Evolutionary conservation across 2,888 invertebrate species (phyloP).

Genomic region (Microplitis manilae): DNA sequence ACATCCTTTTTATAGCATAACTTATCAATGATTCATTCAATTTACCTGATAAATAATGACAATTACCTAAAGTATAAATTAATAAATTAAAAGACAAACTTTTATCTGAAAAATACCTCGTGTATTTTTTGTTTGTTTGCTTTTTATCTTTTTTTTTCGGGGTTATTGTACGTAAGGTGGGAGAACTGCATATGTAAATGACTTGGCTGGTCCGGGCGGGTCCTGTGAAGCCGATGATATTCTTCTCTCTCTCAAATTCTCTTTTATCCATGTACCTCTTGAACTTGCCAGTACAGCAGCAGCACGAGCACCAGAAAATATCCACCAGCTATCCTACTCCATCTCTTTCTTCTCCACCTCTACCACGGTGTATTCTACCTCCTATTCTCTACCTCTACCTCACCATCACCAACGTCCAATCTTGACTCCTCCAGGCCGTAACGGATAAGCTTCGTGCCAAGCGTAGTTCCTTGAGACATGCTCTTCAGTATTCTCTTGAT

Average conservation of each 20-base stretch:
- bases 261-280: conserved; percentile 27
- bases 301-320: conserved; percentile 1
- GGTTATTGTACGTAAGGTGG: conserved; percentile 26
- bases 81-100: no score
- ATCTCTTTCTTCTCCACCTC: conserved; percentile 7
- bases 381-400: conserved; percentile 51
- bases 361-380: background rate
- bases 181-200: conserved; percentile 16
- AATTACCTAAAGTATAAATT: background rate
- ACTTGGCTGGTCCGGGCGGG: conserved; percentile 38
- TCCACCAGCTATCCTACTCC: background rate
- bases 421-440: conserved; percentile 58
- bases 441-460: conserved; percentile 60
- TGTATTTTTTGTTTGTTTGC: background rate
- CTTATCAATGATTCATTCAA: background rate
- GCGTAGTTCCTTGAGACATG: conserved; percentile 47
- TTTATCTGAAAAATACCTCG: background rate
- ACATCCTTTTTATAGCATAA: background rate
- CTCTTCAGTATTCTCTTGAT: conserved; percentile 48
- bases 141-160: conserved; percentile 9
- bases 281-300: background rate
- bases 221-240: conserved; percentile 48
- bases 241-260: conserved; percentile 41
- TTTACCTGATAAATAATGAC: background rate
- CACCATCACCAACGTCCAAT: conserved; percentile 51